These are phyloP conservation scores for Tribolium freemani DNA, from an alignment of 2,888 invertebrate genomes.

Conservation along the genomic window DNA sequence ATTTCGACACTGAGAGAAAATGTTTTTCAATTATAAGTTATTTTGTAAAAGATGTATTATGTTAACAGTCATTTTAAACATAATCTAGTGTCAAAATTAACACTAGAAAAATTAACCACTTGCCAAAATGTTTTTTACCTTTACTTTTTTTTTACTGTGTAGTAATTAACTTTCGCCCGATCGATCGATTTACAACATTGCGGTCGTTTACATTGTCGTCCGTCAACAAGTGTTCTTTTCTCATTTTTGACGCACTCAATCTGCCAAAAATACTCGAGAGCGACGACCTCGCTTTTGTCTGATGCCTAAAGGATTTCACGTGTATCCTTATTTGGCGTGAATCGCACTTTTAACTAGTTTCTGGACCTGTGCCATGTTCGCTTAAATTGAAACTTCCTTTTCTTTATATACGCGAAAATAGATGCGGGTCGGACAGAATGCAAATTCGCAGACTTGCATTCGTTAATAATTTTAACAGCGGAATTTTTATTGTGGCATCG, in stretches of 20 bases:
- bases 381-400: constrained; percentile 22
- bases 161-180: constrained; percentile 6
- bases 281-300: constrained; percentile 12
- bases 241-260: constrained; percentile 17
- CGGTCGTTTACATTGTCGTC: constrained; percentile 8
- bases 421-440: not conserved
- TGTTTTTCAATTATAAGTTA: too few relatives aligned
- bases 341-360: constrained; percentile 5
- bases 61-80: too few relatives aligned
- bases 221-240: constrained; percentile 2
- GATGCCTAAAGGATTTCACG: constrained; percentile 5
- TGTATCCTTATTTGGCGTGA: constrained; percentile 18
- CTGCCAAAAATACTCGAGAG: constrained; percentile 14
- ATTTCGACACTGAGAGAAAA: too few relatives aligned
- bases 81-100: too few relatives aligned
- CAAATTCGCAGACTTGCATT: constrained; percentile 7
- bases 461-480: not conserved
- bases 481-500: constrained; percentile 3
- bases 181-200: constrained; percentile 2
- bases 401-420: not conserved
- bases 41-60: too few relatives aligned
- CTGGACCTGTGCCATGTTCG: constrained; percentile 13
- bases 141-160: too few relatives aligned
- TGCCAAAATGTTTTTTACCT: too few relatives aligned
- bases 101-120: too few relatives aligned